phyloP scores from a whole-genome alignment of 2,797 vertebrate genomes.

The Megalops cyprinoides region DNA sequence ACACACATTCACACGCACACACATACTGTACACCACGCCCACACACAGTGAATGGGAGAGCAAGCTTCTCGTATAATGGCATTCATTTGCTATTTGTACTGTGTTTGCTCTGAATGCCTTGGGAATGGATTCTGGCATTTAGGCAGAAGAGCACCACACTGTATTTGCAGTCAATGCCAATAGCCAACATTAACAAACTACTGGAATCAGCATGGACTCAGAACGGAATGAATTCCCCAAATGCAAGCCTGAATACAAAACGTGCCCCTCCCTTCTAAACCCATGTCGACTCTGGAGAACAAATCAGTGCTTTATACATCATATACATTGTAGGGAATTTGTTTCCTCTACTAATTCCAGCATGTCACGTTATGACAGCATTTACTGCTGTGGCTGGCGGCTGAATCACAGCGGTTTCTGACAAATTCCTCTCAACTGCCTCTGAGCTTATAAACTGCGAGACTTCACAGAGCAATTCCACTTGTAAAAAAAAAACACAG shows the following conservation, averaged over 20 bases:
- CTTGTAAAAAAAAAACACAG: not conserved
- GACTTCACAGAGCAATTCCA: not conserved
- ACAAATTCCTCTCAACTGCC: conserved; percentile 25
- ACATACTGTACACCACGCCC: not conserved
- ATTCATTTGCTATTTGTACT: not conserved
- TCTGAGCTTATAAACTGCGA: conserved; percentile 11
- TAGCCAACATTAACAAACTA: not conserved
- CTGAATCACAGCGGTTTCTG: not conserved
- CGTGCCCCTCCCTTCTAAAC: not conserved
- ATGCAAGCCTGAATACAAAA: not conserved
- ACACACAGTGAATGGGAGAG: not conserved
- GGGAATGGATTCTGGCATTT: not conserved
- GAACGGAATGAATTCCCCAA: too few species aligned
- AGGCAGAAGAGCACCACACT: not conserved
- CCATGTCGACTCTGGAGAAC: not conserved
- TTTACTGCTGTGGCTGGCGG: not conserved
- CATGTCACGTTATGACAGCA: not conserved
- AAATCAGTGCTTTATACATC: not conserved
- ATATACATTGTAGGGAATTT: conserved; percentile 10
- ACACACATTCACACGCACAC: not conserved
- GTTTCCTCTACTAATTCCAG: conserved; percentile 17
- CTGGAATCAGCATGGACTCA: not conserved
- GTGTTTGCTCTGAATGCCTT: conserved; percentile 1
- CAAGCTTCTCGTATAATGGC: not conserved
- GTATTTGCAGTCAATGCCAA: not conserved